phyloP scores from a whole-genome alignment of 2,888 invertebrate genomes.

The Julus scandinavius region DNA sequence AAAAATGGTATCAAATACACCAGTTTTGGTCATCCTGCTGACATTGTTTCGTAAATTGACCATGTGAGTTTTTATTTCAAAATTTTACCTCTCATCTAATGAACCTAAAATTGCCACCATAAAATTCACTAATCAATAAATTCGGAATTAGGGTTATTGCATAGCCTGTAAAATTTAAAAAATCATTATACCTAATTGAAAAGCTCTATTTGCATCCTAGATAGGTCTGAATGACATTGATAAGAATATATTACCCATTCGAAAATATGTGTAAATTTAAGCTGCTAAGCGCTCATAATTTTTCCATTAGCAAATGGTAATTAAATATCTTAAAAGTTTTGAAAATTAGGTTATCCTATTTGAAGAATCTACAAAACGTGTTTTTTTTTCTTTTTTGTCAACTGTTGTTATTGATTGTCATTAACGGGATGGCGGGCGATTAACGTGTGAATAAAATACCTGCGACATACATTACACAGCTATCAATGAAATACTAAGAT shows the following conservation, averaged over 20 bases:
- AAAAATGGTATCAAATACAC: too few relatives aligned
- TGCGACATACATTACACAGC: constrained; percentile 7
- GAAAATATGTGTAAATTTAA: background rate
- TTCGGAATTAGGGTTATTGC: background rate
- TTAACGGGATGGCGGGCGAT: background rate
- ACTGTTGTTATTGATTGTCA: background rate
- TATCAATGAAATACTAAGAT: constrained; percentile 36
- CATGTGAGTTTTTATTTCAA: background rate
- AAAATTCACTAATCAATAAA: background rate
- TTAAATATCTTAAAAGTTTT: constrained; percentile 8
- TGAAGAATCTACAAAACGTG: background rate
- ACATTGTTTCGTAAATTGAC: background rate
- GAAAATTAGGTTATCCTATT: background rate
- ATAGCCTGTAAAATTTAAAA: background rate
- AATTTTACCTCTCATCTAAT: background rate
- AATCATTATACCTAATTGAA: background rate
- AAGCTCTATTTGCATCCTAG: background rate
- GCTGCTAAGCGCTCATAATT: constrained; percentile 23
- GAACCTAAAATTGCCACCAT: background rate
- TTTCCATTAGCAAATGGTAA: constrained; percentile 1
- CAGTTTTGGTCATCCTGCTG: background rate
- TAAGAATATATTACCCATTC: background rate
- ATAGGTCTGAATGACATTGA: background rate
- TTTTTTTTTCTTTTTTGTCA: constrained; percentile 9
- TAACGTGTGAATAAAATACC: background rate